Evolutionary conservation across 2,113 vertebrate species (phyloP).

Genomic region (Pelecanoides urinatrix): DNA sequence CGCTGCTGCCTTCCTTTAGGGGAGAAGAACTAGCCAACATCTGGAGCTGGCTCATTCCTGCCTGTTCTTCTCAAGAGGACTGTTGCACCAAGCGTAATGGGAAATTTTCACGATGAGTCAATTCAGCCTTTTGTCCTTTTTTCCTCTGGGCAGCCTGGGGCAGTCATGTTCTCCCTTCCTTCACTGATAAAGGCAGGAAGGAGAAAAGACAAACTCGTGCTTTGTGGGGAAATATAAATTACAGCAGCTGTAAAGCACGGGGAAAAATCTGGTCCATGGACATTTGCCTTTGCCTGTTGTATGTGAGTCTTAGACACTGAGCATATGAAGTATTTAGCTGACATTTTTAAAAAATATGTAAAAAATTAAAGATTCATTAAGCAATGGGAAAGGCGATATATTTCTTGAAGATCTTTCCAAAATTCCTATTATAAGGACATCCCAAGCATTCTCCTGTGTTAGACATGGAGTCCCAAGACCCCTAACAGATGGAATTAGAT

Average conservation of each 20-base stretch:
- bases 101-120: background rate
- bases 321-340: background rate
- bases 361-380: background rate
- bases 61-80: background rate
- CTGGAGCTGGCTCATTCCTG: background rate
- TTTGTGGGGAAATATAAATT: background rate
- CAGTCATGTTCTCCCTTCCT: background rate
- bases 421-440: background rate
- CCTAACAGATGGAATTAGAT: slow-evolving; percentile 10
- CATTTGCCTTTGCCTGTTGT: background rate
- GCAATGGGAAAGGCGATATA: background rate
- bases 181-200: background rate
- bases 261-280: background rate
- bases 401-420: background rate
- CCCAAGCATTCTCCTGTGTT: background rate
- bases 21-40: background rate
- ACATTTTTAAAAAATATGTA: background rate
- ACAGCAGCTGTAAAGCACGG: background rate
- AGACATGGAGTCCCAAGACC: background rate
- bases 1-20: background rate
- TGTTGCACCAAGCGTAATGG: too few species aligned
- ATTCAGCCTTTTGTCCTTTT: background rate
- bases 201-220: background rate
- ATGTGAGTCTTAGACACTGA: background rate
- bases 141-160: background rate